phyloP scores from a whole-genome alignment of 2,113 vertebrate species.

The Ailuropoda melanoleuca region DNA sequence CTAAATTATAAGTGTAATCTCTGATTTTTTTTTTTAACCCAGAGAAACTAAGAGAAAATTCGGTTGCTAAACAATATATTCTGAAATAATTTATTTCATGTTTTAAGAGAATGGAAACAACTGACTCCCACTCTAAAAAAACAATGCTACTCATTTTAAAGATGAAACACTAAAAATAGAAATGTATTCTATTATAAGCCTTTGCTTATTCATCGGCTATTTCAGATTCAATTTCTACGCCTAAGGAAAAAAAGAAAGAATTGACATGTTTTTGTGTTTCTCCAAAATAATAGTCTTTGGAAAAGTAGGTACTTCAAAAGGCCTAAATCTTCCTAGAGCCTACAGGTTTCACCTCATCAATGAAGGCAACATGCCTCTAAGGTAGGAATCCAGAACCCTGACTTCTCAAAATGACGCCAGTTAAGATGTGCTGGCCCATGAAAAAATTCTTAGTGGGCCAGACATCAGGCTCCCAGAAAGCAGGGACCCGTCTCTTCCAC shows the following conservation, averaged over 20 bases:
- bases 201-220: constrained; percentile 62
- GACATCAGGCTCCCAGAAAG: background rate
- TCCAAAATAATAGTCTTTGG: background rate
- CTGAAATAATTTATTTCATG: constrained; percentile 45
- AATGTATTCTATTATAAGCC: constrained; percentile 59
- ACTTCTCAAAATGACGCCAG: background rate
- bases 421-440: background rate
- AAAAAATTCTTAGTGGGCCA: background rate
- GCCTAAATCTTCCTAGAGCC: background rate
- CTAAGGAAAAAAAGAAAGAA: background rate
- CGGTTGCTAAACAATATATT: background rate
- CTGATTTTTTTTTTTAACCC: background rate
- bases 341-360: background rate
- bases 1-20: background rate
- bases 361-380: background rate
- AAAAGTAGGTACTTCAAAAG: constrained; percentile 42
- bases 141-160: constrained; percentile 59
- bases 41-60: constrained; percentile 42
- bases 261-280: constrained; percentile 51
- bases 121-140: constrained; percentile 60
- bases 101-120: constrained; percentile 56
- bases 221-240: constrained; percentile 64
- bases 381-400: background rate
- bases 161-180: constrained; percentile 61
- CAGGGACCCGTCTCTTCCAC: rapidly evolving